A percentile compares a stretch with the other conserved stretches of the same genome.
Conservation (phyloP, 2,888 invertebrate species). For the Melipona bicolor region DNA sequence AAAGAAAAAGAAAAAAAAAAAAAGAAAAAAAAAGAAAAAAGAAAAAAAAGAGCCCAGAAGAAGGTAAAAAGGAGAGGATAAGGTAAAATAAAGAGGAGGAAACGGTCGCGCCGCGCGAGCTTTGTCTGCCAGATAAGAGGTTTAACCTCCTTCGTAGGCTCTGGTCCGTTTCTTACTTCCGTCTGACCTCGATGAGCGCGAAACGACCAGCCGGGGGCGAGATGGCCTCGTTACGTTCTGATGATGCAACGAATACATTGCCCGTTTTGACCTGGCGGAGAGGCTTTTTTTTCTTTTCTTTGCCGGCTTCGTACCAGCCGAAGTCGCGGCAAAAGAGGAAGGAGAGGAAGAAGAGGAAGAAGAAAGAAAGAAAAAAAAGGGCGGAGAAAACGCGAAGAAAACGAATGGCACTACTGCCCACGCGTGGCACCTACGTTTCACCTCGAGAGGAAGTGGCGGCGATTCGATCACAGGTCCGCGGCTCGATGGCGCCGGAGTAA, state of each 20-base stretch:
- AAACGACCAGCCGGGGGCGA: slow-evolving; percentile 58
- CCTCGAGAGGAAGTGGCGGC: slow-evolving; percentile 5
- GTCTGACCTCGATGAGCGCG: slow-evolving; percentile 60
- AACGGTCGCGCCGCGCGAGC: slow-evolving; percentile 33
- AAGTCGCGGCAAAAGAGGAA: not conserved
- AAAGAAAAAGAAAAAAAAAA: no score
- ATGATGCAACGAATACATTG: slow-evolving; percentile 55
- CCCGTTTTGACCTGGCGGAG: slow-evolving; percentile 36
- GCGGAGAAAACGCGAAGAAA: not conserved
- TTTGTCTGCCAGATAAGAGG: slow-evolving; percentile 61
- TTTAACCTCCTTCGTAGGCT: slow-evolving; percentile 64
- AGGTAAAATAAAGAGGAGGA: slow-evolving; percentile 4
- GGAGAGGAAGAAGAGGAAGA: not conserved
- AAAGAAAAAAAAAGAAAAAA: no score
- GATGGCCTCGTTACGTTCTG: slow-evolving; percentile 60
- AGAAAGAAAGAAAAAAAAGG: not conserved
- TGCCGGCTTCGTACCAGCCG: not conserved
- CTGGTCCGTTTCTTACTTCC: slow-evolving; percentile 59
- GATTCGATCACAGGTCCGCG: slow-evolving; percentile 41
- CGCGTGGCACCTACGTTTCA: slow-evolving; percentile 33
- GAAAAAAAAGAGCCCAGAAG: not conserved
- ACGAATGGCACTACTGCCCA: not conserved
- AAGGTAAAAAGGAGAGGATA: not conserved
- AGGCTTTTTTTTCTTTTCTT: slow-evolving; percentile 1
- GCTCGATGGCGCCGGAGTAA: slow-evolving; percentile 33